Evolutionary conservation across 2,113 vertebrate species (phyloP).

Genomic region (Epinephelus lanceolatus): DNA sequence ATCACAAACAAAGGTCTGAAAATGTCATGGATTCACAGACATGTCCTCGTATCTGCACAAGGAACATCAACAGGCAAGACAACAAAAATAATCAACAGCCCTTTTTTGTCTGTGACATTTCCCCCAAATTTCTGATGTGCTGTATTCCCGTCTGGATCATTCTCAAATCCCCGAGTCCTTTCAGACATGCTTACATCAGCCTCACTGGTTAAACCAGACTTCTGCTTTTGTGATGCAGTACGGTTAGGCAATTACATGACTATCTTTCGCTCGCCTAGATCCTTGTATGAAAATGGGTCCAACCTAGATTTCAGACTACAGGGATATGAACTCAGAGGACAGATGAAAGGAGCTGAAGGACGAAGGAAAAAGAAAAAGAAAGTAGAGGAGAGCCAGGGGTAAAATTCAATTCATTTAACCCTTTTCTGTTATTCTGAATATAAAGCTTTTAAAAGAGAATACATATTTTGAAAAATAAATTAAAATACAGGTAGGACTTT

Average conservation of each 20-base stretch:
- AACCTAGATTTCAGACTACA: constrained; percentile 79
- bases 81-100: constrained; percentile 36
- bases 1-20: constrained; percentile 65
- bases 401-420: constrained; percentile 50
- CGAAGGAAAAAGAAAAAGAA: constrained; percentile 53
- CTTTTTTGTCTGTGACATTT: constrained; percentile 46
- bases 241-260: constrained; percentile 37
- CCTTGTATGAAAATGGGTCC: constrained; percentile 72
- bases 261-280: constrained; percentile 49
- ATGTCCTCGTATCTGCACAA: constrained; percentile 48
- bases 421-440: neutral
- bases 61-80: constrained; percentile 44
- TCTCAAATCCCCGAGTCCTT: constrained; percentile 5
- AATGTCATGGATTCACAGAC: constrained; percentile 68
- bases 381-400: constrained; percentile 56
- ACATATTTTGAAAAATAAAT: neutral
- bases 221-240: constrained; percentile 39
- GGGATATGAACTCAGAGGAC: constrained; percentile 77
- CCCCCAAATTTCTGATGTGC: neutral
- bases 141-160: constrained; percentile 9
- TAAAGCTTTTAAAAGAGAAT: constrained; percentile 7
- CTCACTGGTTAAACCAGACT: constrained; percentile 37
- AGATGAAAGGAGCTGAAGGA: constrained; percentile 79
- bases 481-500: constrained; percentile 15
- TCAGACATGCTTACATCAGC: constrained; percentile 51